phyloP scores from a whole-genome alignment of 2,888 invertebrate species.

The Mactromeris polynyma region DNA sequence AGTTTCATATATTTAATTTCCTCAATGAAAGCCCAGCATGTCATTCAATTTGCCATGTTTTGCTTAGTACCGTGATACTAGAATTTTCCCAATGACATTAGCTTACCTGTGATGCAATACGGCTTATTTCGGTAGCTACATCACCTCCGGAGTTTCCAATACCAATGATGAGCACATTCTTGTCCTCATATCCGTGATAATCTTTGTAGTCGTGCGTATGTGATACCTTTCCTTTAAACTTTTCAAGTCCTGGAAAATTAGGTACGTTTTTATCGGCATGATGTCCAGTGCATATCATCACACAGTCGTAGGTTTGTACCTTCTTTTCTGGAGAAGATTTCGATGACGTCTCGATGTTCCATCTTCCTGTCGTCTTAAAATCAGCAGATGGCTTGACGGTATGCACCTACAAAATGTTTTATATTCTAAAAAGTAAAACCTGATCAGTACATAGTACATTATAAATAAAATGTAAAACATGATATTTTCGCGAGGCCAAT shows the following conservation, averaged over 20 bases:
- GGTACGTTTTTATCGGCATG: constrained; percentile 1
- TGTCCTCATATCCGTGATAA: neutral
- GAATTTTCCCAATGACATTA: too few species aligned
- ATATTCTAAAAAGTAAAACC: neutral
- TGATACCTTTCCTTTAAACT: constrained; percentile 1
- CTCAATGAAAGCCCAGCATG: too few species aligned
- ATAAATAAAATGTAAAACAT: neutral
- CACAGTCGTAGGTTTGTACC: neutral
- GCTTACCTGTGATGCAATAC: neutral
- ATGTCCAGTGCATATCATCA: neutral
- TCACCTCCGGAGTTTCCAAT: constrained; percentile 7
- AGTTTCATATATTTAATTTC: too few species aligned
- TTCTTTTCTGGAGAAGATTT: neutral
- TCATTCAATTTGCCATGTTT: too few species aligned
- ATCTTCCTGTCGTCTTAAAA: neutral
- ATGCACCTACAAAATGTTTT: neutral
- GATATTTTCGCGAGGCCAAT: too few species aligned
- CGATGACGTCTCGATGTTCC: constrained; percentile 2
- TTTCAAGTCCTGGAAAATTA: neutral
- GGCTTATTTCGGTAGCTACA: neutral
- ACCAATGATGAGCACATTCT: neutral
- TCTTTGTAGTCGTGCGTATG: constrained; percentile 8
- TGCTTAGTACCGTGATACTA: too few species aligned
- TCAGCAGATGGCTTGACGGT: neutral
- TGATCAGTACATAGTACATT: neutral